Evolutionary conservation across 1,140 invertebrate genomes (phyloP).

Genomic region (Plectrocnemia conspersa): DNA sequence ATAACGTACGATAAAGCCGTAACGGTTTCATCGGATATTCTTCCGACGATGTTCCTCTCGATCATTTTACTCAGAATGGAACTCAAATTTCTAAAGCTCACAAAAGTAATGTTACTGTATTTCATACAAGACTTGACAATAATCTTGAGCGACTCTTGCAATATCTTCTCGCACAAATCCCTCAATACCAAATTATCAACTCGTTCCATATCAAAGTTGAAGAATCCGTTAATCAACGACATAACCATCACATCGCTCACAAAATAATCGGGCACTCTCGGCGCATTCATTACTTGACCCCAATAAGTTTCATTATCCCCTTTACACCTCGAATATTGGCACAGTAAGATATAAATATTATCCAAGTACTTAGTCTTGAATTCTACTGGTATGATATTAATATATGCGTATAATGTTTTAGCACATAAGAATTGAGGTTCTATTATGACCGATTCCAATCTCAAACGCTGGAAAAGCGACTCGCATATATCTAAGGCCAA

Average conservation of each 20-base stretch:
- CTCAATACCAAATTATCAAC: constrained; percentile 18
- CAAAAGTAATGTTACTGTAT: constrained; percentile 45
- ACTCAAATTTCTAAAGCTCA: constrained; percentile 44
- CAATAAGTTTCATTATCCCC: too few species aligned
- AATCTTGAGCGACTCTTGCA: constrained; percentile 34
- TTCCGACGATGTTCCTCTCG: constrained; percentile 37
- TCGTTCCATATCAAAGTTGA: constrained; percentile 42
- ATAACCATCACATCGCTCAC: too few species aligned
- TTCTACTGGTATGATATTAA: background rate
- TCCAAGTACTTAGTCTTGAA: background rate
- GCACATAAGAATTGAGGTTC: background rate
- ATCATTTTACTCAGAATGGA: constrained; percentile 42
- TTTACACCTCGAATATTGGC: background rate
- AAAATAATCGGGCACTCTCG: too few species aligned
- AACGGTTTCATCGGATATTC: constrained; percentile 38
- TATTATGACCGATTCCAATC: background rate
- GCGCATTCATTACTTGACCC: too few species aligned
- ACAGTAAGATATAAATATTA: background rate
- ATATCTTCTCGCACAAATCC: background rate
- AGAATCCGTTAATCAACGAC: constrained; percentile 45
- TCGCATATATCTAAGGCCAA: background rate
- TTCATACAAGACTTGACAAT: constrained; percentile 40
- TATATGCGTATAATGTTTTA: background rate
- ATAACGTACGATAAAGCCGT: constrained; percentile 41
- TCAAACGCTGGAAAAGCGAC: background rate